phyloP scores from a whole-genome alignment of 2,797 vertebrate genomes.

The Fundulus diaphanus region DNA sequence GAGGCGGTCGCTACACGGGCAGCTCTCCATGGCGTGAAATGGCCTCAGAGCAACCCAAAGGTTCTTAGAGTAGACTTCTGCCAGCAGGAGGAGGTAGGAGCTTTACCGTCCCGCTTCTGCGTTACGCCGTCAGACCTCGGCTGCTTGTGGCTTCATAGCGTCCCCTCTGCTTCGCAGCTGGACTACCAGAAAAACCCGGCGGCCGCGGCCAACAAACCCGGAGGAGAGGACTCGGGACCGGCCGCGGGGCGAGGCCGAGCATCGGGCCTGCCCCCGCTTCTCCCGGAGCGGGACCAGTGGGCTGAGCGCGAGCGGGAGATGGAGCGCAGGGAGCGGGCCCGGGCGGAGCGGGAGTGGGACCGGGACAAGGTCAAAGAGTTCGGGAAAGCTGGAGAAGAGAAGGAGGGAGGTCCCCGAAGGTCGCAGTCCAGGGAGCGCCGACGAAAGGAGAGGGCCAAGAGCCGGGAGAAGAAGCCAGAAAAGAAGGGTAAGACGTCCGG shows the following conservation, averaged over 20 bases:
- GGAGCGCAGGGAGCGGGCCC: slow-evolving; percentile 88
- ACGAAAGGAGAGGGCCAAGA: slow-evolving; percentile 89
- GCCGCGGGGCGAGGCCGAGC: slow-evolving; percentile 72
- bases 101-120: background rate
- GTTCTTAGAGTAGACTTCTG: slow-evolving; percentile 91
- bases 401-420: slow-evolving; percentile 76
- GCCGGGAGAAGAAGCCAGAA: slow-evolving; percentile 89
- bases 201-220: slow-evolving; percentile 67
- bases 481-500: slow-evolving; percentile 84
- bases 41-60: slow-evolving; percentile 95
- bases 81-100: slow-evolving; percentile 88
- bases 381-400: slow-evolving; percentile 79
- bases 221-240: slow-evolving; percentile 63
- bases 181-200: slow-evolving; percentile 90
- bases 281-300: slow-evolving; percentile 88
- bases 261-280: slow-evolving; percentile 64
- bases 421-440: slow-evolving; percentile 87
- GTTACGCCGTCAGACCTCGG: background rate
- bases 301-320: slow-evolving; percentile 91
- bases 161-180: slow-evolving; percentile 76
- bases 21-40: slow-evolving; percentile 92
- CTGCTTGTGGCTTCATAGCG: slow-evolving; percentile 2
- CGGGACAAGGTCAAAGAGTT: slow-evolving; percentile 89
- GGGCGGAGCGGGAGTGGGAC: slow-evolving; percentile 92
- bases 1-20: slow-evolving; percentile 87